Evolutionary conservation across 2,888 invertebrate species (phyloP), one percentile per base, ranked within the genome.

Genomic region (Priocnemis perturbator): DNA sequence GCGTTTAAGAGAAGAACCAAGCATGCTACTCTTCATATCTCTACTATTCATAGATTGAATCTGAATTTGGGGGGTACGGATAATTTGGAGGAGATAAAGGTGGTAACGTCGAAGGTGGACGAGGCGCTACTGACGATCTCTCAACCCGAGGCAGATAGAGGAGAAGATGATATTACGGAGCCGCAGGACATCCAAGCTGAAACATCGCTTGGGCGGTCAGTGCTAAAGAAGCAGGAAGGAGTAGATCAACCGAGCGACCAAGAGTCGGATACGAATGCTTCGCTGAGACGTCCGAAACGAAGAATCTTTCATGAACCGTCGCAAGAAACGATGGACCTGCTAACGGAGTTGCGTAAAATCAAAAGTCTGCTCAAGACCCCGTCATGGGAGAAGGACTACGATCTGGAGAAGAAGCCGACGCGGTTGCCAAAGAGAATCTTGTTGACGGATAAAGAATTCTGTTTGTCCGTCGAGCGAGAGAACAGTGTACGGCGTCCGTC

Each of bases 381-480:
- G 0, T 85, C 88, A 0, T 76, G 83, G 62, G 88, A 88, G 50
- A 82, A 79, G 30, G 82, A 86, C 26, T 75, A 77, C 19, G 81
- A 84, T 21, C 66, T 82, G 0, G 85, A 84, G 11, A 79, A 78
- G 30, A 81, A 79, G 14, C 75, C 81, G 0, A 58, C 64, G 0
- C 81, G 84, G 0, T 78, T 83, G 47, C 87, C 89, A 0, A 89
- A 87, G 57, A 85, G 85, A 15, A 83, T 89, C 59, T 73, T 87
- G 11, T 74, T 89, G 1, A 88, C 88, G 3, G 89, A 89, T 61
- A 85, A 85, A 52, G 89, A 89, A 56, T 88, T 89, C 69, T 88
- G 88, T 69, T 68, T 89, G 17, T 89, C 89, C 3, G 81, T 88
- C 0, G 89, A 89, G 23, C 81, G 87, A 3, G 89, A 89, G 66